Evolutionary conservation across 1,140 invertebrate species (phyloP), one percentile per base, ranked within the genome.

Genomic region (Psix sp.): DNA sequence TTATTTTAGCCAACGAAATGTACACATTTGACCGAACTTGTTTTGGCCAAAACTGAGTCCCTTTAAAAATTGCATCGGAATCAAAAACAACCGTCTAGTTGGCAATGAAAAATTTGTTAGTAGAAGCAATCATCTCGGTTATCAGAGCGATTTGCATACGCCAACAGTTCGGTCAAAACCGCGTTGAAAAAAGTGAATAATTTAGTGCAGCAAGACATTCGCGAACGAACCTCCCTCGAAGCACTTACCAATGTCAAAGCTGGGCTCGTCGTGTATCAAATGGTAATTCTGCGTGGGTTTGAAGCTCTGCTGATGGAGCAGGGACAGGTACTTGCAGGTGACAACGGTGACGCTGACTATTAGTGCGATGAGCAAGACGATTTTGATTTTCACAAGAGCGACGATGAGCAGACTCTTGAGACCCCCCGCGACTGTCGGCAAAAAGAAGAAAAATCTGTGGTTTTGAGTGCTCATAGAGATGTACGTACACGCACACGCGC

Each of bases 351-450:
- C 13, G 13, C 67, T 75, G 21, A 62, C 75, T 49, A 81, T 65
- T 13, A 82, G 56, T 5, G 77, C 76, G 15, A 79, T 51, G 15
- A 79, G 38, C 15, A 81, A 40, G 33, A 78, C 36, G 38, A 83
- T 67, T 51, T 83, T 83, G 42, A 82, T 77, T 72, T 83, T 83
- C 26, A 83, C 67, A 11, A 79, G 51, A 3, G 71, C 38, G 48
- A 82, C 24, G 13, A 75, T 52, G 5, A 77, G 52, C 33, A 81
- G 11, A 24, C 74, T 75, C 42, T 83, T 81, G 20, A 82, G 45
- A 51, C 82, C 79, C 17, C 77, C 80, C 24, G 74, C 51, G 56
- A 83, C 81, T 83, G 73, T 20, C 39, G 5, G 17, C 9, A 42
- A 29, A 38, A 21, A 13, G 33, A 52, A 39, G 39, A 39, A 54